Evolutionary conservation across 2,888 invertebrate genomes (phyloP).

Genomic region (Cheilosia urbana): DNA sequence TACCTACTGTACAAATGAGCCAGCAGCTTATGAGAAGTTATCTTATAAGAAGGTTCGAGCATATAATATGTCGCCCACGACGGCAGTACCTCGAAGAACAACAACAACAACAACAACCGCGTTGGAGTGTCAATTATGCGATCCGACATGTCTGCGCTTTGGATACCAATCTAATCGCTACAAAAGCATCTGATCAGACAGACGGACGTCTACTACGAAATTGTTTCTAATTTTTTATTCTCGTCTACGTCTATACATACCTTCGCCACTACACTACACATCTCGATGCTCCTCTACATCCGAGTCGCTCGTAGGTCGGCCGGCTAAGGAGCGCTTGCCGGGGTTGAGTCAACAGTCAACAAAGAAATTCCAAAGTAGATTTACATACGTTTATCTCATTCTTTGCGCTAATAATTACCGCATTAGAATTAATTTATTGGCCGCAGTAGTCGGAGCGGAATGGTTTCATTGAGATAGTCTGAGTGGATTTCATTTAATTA

Average conservation of each 20-base stretch:
- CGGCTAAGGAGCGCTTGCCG: conserved; percentile 22
- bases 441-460: conserved; percentile 13
- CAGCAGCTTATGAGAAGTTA: conserved; percentile 30
- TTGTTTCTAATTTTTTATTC: conserved; percentile 33
- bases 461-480: conserved; percentile 42
- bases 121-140: conserved; percentile 53
- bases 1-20: conserved; percentile 24
- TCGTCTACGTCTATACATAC: background rate
- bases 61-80: conserved; percentile 22
- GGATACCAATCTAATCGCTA: conserved; percentile 57
- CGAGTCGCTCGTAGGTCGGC: conserved; percentile 3
- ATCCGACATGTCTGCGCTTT: conserved; percentile 68
- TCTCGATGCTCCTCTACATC: background rate
- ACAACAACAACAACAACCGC: conserved; percentile 16
- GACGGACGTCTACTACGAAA: conserved; percentile 59
- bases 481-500: conserved; percentile 68
- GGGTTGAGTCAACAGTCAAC: conserved; percentile 71
- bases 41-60: conserved; percentile 1
- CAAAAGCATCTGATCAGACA: conserved; percentile 63
- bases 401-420: conserved; percentile 64
- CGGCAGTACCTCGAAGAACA: conserved; percentile 4
- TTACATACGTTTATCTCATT: conserved; percentile 67
- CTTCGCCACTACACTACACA: conserved; percentile 7
- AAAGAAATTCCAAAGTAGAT: conserved; percentile 69
- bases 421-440: conserved; percentile 60